Evolutionary conservation across 2,888 invertebrate genomes (phyloP).

Genomic region (Phengaris alcon): DNA sequence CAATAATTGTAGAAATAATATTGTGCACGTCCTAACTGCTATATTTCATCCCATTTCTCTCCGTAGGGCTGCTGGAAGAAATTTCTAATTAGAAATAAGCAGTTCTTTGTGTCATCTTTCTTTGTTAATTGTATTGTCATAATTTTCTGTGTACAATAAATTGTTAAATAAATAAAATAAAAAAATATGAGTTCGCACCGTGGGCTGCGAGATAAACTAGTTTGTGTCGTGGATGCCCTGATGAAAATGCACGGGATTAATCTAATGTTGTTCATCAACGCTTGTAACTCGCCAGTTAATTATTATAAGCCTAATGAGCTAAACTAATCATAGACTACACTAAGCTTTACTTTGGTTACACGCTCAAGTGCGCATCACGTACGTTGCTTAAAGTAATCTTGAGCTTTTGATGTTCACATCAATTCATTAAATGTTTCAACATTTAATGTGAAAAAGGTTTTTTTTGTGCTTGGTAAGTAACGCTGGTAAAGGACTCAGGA

Average conservation of each 20-base stretch:
- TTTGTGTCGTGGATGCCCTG: background rate
- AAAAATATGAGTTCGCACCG: slow-evolving; percentile 2
- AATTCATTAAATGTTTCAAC: no score
- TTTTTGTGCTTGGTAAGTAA: no score
- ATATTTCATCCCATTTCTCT: no score
- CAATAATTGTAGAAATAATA: no score
- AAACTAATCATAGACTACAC: slow-evolving; percentile 14
- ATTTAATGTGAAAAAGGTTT: background rate
- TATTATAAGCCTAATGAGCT: slow-evolving; percentile 8
- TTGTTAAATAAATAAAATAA: no score
- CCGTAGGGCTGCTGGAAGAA: no score
- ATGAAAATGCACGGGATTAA: slow-evolving; percentile 8
- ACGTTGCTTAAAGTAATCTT: background rate
- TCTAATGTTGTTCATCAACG: slow-evolving; percentile 8
- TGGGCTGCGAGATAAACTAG: background rate
- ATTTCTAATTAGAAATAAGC: no score
- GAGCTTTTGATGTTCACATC: background rate
- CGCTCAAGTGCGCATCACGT: background rate
- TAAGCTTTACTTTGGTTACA: background rate
- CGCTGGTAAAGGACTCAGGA: no score
- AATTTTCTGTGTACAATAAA: no score
- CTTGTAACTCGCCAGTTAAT: background rate
- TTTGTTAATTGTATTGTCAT: no score
- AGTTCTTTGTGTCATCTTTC: no score
- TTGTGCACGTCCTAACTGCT: no score